Evolutionary conservation across 2,113 vertebrate genomes (phyloP).

Genomic region (Misgurnus mizolepis): DNA sequence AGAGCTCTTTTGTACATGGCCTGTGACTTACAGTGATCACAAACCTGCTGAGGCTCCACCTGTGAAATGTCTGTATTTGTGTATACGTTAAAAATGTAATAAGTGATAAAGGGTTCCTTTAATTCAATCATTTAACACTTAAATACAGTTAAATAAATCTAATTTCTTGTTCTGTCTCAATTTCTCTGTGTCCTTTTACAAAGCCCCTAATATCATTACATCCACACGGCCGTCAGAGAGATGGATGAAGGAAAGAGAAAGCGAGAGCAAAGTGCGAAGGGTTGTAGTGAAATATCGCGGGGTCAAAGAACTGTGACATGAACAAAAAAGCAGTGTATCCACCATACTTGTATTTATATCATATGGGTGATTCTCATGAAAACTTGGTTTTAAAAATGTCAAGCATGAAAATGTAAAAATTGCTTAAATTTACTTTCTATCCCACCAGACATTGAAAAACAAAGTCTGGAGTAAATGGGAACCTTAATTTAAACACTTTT

Average conservation of each 20-base stretch:
- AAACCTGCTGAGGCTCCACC: background rate
- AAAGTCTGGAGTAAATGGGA: no score
- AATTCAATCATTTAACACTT: constrained; percentile 62
- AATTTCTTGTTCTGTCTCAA: background rate
- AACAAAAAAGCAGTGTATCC: constrained; percentile 17
- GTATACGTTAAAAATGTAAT: no score
- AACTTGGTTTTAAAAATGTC: no score
- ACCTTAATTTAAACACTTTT: no score
- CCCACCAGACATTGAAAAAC: no score
- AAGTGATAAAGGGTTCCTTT: constrained; percentile 28
- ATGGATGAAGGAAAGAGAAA: constrained; percentile 30
- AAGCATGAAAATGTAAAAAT: no score
- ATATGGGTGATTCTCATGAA: no score
- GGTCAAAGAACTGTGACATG: constrained; percentile 19
- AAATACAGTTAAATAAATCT: constrained; percentile 62
- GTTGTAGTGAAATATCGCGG: background rate
- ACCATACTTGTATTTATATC: background rate
- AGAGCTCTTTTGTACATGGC: no score
- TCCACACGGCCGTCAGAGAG: constrained; percentile 41
- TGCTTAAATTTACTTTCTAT: no score
- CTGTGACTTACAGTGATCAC: background rate
- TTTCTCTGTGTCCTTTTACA: constrained; percentile 27
- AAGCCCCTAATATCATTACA: constrained; percentile 45
- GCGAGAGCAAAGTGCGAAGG: no score
- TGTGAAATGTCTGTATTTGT: no score